Conservation (phyloP, 2,888 invertebrate species). For the Drosophila subsilvestris region DNA sequence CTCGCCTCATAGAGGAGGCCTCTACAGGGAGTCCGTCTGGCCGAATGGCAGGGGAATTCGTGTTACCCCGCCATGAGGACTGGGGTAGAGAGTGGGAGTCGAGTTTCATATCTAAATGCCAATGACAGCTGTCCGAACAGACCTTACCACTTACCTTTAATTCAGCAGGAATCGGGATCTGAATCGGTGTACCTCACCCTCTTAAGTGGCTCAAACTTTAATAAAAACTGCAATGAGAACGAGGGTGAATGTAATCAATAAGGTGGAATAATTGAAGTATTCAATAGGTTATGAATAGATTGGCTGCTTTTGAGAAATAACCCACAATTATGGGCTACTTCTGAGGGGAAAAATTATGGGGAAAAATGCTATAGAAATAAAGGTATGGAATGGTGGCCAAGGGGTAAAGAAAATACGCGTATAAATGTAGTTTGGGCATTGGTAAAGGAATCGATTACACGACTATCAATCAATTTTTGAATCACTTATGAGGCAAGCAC, state of each 20-base stretch:
- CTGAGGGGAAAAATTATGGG: not conserved
- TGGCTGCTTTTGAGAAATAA: not conserved
- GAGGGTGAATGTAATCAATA: not conserved
- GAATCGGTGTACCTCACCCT: constrained; percentile 5
- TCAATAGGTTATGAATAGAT: constrained; percentile 14
- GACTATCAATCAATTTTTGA: not conserved
- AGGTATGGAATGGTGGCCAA: no score
- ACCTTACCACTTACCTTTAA: constrained; percentile 30
- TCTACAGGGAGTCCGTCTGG: not conserved
- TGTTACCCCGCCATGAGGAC: not conserved
- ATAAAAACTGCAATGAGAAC: constrained; percentile 39
- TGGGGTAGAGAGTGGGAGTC: not conserved
- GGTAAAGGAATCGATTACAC: no score
- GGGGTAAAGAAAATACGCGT: no score
- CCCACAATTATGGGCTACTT: not conserved
- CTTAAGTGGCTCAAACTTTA: constrained; percentile 4
- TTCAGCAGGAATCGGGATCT: not conserved
- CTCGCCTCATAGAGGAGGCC: not conserved
- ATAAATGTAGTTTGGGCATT: no score
- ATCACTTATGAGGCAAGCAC: not conserved
- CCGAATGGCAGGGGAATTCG: no score
- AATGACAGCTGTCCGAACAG: constrained; percentile 24
- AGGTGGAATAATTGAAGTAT: constrained; percentile 23
- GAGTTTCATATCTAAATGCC: constrained; percentile 21
- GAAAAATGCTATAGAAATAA: no score